Percentiles rank a stretch among this genome's conserved stretches.
These are phyloP conservation scores for Micrastur ruficollis DNA, from an alignment of 2,797 vertebrate species.

Conservation along the genomic window DNA sequence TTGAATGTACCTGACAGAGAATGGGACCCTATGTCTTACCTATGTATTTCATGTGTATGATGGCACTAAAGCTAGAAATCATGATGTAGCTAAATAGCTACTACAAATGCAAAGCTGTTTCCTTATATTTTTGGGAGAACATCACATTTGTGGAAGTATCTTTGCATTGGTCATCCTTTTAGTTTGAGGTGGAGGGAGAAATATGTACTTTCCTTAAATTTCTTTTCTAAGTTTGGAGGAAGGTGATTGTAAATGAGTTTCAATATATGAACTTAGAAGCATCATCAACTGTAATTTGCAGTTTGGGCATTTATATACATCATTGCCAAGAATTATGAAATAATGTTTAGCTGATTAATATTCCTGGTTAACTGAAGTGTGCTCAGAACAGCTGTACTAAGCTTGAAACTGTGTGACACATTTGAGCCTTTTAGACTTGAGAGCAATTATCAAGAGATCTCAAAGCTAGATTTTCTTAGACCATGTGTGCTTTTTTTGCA, in stretches of 20 bases:
- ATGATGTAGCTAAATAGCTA: background rate
- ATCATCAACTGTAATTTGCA: background rate
- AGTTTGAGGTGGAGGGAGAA: background rate
- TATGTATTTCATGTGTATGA: background rate
- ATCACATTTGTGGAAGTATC: background rate
- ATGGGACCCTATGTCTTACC: background rate
- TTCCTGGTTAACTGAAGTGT: background rate
- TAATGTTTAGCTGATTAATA: background rate
- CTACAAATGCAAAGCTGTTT: background rate
- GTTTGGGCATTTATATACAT: background rate
- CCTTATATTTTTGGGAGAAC: background rate
- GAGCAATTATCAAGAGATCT: background rate
- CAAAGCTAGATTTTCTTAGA: background rate
- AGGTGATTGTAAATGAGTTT: background rate
- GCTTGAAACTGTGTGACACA: background rate
- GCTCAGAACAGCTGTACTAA: background rate
- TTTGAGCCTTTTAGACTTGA: background rate
- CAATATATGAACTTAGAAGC: background rate
- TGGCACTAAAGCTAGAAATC: background rate
- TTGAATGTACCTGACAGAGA: background rate
- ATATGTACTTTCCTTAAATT: background rate
- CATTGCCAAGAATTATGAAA: background rate
- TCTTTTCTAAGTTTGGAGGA: background rate
- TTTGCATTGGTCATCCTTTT: background rate
- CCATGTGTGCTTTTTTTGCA: background rate